Base-by-base conservation (phyloP, 2,113 vertebrate genomes). In the Pseudorhombus dupliciocellatus region DNA sequence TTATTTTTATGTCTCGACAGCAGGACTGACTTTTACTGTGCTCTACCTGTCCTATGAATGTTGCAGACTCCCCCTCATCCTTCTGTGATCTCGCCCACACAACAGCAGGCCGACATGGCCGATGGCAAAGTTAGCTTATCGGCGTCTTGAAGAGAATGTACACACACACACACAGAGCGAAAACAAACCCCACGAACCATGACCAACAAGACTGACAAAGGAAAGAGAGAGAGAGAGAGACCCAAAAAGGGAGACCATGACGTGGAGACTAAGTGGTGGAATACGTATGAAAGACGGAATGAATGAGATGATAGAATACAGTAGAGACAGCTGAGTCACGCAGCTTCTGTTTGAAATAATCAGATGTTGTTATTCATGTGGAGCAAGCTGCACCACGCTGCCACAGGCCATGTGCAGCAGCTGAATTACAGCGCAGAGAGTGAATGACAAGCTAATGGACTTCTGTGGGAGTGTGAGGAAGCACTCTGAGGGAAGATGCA, bases 301-400 rank as follows among this genome's bases (percentile, higher is more conserved):
- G 21, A 69, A 80, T 75, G 58, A 75, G 78, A 76, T 75, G 73
- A 80, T 79, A 76, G 76, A 81, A 84, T 90, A 90, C 87, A 89
- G 84, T 83, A 79, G 75, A 90, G 89, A 79, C 83, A 75, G 89
- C 87, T 91, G 88, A 92, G 90, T 92, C 90, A 91, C 84, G 82
- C 67, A 66, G 88, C 85, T 83, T 81, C 83, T 73, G 75, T 81
- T 75, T 87, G 81, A 85, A 37, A 89, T 89, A 87, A 87, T 90
- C 87, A 79, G 87, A 88, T 84, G 82, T 87, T 90, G 89, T 91
- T 88, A 86, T 90, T 88, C 88, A 86, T 89, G 84, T 83, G 80
- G 60, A 82, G 85, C 84, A 78, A 83, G 83, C 85, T 80, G 85
- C 80, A 81, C 73, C 66, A 61, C 66, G 64, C 76, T 67, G 88